Evolutionary conservation across 2,888 invertebrate species (phyloP), one percentile per base, ranked within the genome.

Genomic region (Nomada hirtipes): DNA sequence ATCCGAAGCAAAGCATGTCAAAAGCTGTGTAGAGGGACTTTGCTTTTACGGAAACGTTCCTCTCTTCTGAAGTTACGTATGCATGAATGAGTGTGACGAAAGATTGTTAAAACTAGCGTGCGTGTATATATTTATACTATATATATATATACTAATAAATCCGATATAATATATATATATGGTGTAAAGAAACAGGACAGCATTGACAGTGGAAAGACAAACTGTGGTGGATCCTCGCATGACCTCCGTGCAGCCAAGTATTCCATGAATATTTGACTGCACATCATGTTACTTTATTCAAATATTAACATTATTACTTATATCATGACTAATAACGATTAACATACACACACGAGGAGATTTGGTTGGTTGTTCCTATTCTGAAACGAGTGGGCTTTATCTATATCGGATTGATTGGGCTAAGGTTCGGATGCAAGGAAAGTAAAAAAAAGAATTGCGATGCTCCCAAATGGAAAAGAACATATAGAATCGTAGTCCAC

Each of bases 261-360:
- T 94, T 93, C 93, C 91, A 92, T 93, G 93, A 94, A 93, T 93
- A 92, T 92, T 92, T 92, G 91, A 88, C 91, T 82, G 90, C 91
- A 89, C 89, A 90, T 90, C 90, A 91, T 91, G 92, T 93, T 92
- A 93, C 91, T 93, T 93, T 92, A 92, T 93, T 91, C 90, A 90
- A 92, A 92, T 92, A 92, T 92, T 91, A 91, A 92, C 91, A 92
- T 90, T 91, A 92, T 92, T 92, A 92, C 91, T 91, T 92, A 90
- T 92, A 92, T 91, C 92, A 91, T 91, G 92, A 92, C 92, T 92
- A 92, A 91, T 92, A 91, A 92, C 86, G 89, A 91, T 90, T 91
- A 91, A 92, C 90, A 90, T 88, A 90, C 90, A 57, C 23, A 57
- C 85, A 89, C 80, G 89, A 89, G 89, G 89, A 91, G 87, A 91